Conservation (phyloP, 2,888 invertebrate genomes). For the Argyresthia goedartella region DNA sequence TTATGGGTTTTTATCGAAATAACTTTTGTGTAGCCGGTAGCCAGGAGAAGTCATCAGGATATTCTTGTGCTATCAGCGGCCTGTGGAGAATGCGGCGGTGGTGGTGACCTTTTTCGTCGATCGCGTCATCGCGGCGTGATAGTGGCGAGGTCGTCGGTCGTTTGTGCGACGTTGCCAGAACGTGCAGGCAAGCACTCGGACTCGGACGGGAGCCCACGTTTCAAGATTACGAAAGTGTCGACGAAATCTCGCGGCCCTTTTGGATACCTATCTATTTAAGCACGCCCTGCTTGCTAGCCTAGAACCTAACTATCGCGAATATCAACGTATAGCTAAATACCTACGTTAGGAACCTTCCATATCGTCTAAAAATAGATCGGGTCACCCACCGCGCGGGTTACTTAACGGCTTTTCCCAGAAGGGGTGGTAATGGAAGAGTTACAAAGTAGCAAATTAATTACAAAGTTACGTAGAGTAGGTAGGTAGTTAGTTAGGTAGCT, state of each 20-base stretch:
- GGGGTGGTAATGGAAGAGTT: too few species aligned
- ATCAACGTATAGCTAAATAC: background rate
- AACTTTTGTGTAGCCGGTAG: slow-evolving; percentile 55
- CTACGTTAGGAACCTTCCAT: background rate
- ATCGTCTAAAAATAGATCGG: background rate
- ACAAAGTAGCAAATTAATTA: too few species aligned
- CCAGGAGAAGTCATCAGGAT: slow-evolving; percentile 35
- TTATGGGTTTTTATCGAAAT: slow-evolving; percentile 39
- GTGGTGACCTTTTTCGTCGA: slow-evolving; percentile 59
- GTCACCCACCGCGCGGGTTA: background rate
- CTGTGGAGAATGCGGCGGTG: slow-evolving; percentile 20
- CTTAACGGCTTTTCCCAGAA: too few species aligned
- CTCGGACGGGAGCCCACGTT: slow-evolving; percentile 22
- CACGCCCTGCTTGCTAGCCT: background rate
- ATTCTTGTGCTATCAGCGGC: too few species aligned
- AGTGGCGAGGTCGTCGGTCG: slow-evolving; percentile 63
- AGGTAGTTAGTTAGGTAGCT: too few species aligned
- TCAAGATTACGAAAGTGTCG: slow-evolving; percentile 26
- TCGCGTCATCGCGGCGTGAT: slow-evolving; percentile 59
- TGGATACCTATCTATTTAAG: too few species aligned
- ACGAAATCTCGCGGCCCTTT: slow-evolving; percentile 10
- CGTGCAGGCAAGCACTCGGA: slow-evolving; percentile 41
- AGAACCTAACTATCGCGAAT: background rate
- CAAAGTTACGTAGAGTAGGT: too few species aligned
- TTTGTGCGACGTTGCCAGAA: slow-evolving; percentile 57